Base-by-base conservation (phyloP, 2,888 invertebrate genomes). In the Neoaliturus tenellus region DNA sequence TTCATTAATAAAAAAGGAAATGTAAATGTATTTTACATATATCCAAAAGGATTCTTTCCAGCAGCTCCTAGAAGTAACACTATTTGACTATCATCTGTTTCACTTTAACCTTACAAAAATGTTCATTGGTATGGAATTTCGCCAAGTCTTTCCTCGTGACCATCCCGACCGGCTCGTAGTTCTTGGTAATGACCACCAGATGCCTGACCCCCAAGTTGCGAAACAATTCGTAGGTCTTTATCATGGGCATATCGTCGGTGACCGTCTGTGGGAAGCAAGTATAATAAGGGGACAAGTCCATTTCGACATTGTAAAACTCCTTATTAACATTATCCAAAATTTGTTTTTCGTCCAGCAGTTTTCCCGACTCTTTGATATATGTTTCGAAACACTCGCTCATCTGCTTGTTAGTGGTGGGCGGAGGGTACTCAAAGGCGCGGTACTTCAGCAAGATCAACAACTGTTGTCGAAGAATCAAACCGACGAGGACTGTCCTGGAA, bases 401-500 rank as follows among this genome's bases (percentile, higher is more conserved):
- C 35, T 87, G 84, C 80, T 85, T 82, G n/a, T 25, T 62, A 2
- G 82, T 84, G 6, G 48, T 31, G 17, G 86, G 86, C 5, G 48
- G 10, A 3, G 83, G 69, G 14, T 80, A 44, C 85, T 90, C 90
- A 88, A 92, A 93, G 33, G 91, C 89, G 87, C 91, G 91, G 84
- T 91, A 90, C 85, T 91, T 90, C 10, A 93, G 89, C 41, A 94
- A 88, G 17, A 92, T 91, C 83, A 93, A 91, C 4, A 94, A 89
- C 87, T 94, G 94, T 69, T 92, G 92, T 41, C 94, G 89, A 8
- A 93, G 89, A 83, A 94, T 92, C 17, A 93, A 87, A 17, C 87
- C 87, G 69, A 85, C 80, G 2, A 75, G 17, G 10, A 55, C 1
- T 4, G 48, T 4, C 2, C 14, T 3, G 1, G 20, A 5, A 4